phyloP scores from a whole-genome alignment of 1,140 invertebrate genomes.

The Halictus rubicundus region DNA sequence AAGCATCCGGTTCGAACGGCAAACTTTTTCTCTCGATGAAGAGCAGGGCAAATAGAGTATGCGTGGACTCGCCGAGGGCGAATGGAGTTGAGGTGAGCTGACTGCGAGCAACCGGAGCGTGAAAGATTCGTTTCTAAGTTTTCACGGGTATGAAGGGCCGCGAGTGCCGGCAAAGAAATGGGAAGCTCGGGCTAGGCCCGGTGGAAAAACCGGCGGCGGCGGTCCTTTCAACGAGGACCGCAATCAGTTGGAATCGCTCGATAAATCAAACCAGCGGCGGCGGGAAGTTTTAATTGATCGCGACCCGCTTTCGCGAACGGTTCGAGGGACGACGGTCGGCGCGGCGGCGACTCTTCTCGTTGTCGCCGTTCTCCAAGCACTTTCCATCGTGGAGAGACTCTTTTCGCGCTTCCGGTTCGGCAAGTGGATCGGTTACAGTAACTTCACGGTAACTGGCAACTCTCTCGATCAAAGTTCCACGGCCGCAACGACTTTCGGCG shows the following conservation, averaged over 20 bases:
- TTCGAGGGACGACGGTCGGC: not conserved
- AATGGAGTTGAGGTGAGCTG: constrained; percentile 6
- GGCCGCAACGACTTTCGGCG: constrained; percentile 30
- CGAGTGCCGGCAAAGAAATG: not conserved
- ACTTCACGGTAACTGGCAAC: constrained; percentile 12
- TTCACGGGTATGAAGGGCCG: constrained; percentile 8
- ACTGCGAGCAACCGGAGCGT: not conserved
- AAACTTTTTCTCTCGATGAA: not conserved
- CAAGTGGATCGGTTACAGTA: constrained; percentile 42
- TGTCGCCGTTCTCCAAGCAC: not conserved
- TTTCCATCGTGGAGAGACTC: not conserved
- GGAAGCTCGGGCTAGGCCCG: not conserved
- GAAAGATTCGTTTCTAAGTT: constrained; percentile 7
- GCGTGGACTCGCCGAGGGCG: not conserved
- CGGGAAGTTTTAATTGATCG: constrained; percentile 45
- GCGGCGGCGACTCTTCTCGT: constrained; percentile 6
- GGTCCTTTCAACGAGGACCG: constrained; percentile 9
- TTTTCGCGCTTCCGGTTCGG: not conserved
- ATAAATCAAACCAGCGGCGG: constrained; percentile 39
- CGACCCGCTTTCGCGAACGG: not conserved
- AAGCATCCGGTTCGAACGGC: not conserved
- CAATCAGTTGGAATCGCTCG: constrained; percentile 35
- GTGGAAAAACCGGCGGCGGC: constrained; percentile 6
- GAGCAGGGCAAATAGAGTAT: constrained; percentile 7
- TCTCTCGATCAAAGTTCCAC: constrained; percentile 28